Evolutionary conservation across 1,140 invertebrate genomes (phyloP), one percentile per base, ranked within the genome.

Genomic region (Tetranychus cinnabarinus): DNA sequence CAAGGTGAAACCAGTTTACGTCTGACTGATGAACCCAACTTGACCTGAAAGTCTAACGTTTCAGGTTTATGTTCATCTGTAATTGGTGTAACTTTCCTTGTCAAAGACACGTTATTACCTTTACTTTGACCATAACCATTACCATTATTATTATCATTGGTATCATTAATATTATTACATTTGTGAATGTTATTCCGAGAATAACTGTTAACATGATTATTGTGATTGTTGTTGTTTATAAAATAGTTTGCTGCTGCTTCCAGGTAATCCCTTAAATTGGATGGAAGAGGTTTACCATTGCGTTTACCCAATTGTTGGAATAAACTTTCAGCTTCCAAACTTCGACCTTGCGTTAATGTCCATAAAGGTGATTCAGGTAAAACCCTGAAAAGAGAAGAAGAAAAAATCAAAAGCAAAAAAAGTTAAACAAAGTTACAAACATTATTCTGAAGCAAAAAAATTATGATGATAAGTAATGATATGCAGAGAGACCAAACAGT

Each of bases 341-440:
- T 47, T 23, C 60, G 58, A 4, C 63, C 58, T 60, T 65, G 62
- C 0, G 61, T 42, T 34, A 64, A 10, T 3, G 64, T 57, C 66
- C 66, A 67, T 5, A 64, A 58, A 5, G 64, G 54, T 31, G 65
- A 66, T 33, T 58, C 42, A 8, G 66, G 66, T 13, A 67, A 56
- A 23, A 67, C 48, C 54, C 54, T 55, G 23, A 23, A 23, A 23
- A 23, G 23, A 23, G 23, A 23, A 23, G 23, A 23, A 23, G 23
- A 23, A 23, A 23, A 23, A 23, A 23, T 23, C 23, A 23, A 23
- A 23, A 23, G 23, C 0, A 23, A 23, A 23, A 23, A 23, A 23
- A 23, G 23, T 23, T 23, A 23, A 23, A 23, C 23, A 23, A 23
- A 23, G 23, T 23, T 23, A 23, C 23, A 23, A 23, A 23, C 23